phyloP scores from a whole-genome alignment of 1,140 invertebrate genomes.

The Bombus breviceps region DNA sequence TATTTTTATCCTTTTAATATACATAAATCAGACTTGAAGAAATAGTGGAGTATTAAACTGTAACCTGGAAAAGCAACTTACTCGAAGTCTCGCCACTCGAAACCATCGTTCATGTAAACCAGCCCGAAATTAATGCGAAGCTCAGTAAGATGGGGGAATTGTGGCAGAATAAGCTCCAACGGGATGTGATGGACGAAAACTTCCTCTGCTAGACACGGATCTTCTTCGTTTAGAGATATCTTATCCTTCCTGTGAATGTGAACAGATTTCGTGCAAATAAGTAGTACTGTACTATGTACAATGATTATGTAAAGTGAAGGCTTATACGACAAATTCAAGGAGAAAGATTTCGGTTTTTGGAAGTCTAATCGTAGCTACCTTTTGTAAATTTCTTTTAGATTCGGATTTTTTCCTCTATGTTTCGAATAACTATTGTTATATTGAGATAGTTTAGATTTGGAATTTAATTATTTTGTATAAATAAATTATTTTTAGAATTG shows the following conservation, averaged over 20 bases:
- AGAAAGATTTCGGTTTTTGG: neutral
- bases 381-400: neutral
- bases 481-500: no score
- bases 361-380: neutral
- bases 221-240: constrained; percentile 45
- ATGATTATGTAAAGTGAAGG: neutral
- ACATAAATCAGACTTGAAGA: neutral
- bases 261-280: neutral
- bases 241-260: constrained; percentile 58
- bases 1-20: neutral
- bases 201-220: constrained; percentile 43
- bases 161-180: constrained; percentile 69
- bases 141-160: constrained; percentile 69
- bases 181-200: constrained; percentile 72
- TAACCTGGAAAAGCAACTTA: constrained; percentile 56
- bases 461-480: neutral
- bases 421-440: neutral
- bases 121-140: constrained; percentile 76
- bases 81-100: constrained; percentile 78
- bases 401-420: neutral
- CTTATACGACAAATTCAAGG: neutral
- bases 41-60: neutral
- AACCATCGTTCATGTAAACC: constrained; percentile 74
- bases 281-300: neutral
- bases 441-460: neutral